Evolutionary conservation across 2,797 vertebrate species (phyloP).

Genomic region (Aratinga solstitialis): DNA sequence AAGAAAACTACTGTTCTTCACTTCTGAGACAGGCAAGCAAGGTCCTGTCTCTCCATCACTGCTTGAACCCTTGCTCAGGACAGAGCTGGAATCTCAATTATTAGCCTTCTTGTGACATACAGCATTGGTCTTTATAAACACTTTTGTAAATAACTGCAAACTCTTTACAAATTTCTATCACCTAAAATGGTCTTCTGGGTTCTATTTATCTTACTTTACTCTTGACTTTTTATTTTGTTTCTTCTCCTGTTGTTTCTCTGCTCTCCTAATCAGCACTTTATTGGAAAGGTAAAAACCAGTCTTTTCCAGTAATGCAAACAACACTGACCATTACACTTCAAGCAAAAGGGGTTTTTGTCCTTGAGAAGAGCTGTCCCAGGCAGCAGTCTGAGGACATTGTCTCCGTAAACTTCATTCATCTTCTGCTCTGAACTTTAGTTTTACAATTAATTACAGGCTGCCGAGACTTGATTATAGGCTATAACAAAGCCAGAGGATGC

Average conservation of each 20-base stretch:
- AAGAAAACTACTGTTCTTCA: constrained; percentile 21
- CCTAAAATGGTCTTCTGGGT: not conserved
- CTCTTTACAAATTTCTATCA: constrained; percentile 24
- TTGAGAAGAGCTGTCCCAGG: not conserved
- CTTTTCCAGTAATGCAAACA: constrained; percentile 27
- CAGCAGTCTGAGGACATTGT: not conserved
- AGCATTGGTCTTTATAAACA: constrained; percentile 5
- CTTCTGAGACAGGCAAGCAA: constrained; percentile 11
- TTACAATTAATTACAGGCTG: constrained; percentile 54
- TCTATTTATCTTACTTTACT: constrained; percentile 32
- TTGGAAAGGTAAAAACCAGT: constrained; percentile 12
- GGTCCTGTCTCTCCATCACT: not conserved
- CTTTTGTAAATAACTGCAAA: constrained; percentile 27
- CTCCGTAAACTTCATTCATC: constrained; percentile 35
- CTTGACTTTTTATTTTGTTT: constrained; percentile 11
- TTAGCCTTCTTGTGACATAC: not conserved
- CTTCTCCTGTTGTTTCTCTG: constrained; percentile 29
- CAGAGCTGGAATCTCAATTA: constrained; percentile 13
- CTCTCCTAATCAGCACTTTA: constrained; percentile 45
- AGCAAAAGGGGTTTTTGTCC: constrained; percentile 16
- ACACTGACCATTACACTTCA: constrained; percentile 1
- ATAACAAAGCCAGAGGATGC: constrained; percentile 25
- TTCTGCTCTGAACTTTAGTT: constrained; percentile 47
- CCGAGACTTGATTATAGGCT: constrained; percentile 18
- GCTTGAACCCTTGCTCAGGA: constrained; percentile 10